Percentiles rank a stretch among this genome's conserved stretches.
Conservation (phyloP, 2,113 vertebrate species). For the Psittacara wagleri region DNA sequence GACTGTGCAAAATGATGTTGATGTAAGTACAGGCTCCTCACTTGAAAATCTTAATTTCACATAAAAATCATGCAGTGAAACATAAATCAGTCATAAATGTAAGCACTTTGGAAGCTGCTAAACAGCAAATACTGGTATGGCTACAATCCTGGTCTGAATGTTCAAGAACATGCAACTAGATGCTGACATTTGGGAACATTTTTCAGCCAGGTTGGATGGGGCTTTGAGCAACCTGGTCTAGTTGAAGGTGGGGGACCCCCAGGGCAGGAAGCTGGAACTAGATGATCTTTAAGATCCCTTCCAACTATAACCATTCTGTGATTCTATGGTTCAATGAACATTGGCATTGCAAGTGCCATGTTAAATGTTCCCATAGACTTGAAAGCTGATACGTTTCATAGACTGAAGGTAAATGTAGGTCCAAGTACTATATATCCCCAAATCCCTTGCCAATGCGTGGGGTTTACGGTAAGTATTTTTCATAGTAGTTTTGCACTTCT, state of each 20-base stretch:
- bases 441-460: not conserved
- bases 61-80: not conserved
- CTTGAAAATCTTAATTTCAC: not conserved
- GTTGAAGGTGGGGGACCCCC: not conserved
- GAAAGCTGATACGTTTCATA: not conserved
- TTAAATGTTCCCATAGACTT: not conserved
- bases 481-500: conserved; percentile 1
- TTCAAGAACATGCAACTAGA: not conserved
- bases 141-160: not conserved
- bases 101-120: not conserved
- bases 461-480: conserved; percentile 10
- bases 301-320: not conserved
- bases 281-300: not conserved
- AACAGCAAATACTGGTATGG: not conserved
- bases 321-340: not conserved
- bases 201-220: not conserved
- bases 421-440: not conserved
- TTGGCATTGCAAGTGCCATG: not conserved
- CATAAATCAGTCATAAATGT: not conserved
- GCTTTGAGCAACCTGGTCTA: not conserved
- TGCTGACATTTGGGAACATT: not conserved
- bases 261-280: not conserved
- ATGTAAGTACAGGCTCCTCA: not conserved
- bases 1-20: not conserved
- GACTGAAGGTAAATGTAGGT: not conserved